Evolutionary conservation across 2,797 vertebrate species (phyloP).

Genomic region (Sebastes steindachneri): DNA sequence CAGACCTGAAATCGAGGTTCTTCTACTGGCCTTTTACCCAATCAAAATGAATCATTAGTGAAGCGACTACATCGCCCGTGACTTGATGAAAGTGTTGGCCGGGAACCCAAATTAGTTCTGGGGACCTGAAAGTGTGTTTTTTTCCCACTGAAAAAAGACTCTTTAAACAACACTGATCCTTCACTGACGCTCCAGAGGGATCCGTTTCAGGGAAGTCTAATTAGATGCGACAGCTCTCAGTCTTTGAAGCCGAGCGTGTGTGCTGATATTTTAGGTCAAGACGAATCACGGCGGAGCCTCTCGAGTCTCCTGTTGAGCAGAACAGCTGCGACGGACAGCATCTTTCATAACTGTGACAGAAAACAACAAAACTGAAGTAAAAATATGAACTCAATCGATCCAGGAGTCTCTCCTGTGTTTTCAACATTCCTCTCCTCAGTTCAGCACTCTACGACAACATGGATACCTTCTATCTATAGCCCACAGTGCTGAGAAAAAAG

Average conservation of each 20-base stretch:
- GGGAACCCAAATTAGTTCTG: not conserved
- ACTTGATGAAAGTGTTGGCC: not conserved
- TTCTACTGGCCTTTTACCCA: not conserved
- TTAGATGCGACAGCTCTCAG: not conserved
- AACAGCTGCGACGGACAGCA: not conserved
- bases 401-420: not conserved
- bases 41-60: not conserved
- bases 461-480: conserved; percentile 18
- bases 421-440: conserved; percentile 38
- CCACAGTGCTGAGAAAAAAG: not conserved
- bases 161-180: not conserved
- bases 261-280: conserved; percentile 23
- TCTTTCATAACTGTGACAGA: not conserved
- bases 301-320: not conserved
- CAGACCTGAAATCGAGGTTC: not conserved
- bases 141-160: not conserved
- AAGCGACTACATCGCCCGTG: not conserved
- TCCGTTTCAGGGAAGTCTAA: conserved; percentile 27
- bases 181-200: not conserved
- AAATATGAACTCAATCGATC: not conserved
- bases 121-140: not conserved
- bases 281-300: not conserved
- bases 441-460: conserved; percentile 4
- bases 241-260: not conserved
- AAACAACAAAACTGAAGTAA: not conserved